Evolutionary conservation across 2,113 vertebrate genomes (phyloP).

Genomic region (Eleginops maclovinus): DNA sequence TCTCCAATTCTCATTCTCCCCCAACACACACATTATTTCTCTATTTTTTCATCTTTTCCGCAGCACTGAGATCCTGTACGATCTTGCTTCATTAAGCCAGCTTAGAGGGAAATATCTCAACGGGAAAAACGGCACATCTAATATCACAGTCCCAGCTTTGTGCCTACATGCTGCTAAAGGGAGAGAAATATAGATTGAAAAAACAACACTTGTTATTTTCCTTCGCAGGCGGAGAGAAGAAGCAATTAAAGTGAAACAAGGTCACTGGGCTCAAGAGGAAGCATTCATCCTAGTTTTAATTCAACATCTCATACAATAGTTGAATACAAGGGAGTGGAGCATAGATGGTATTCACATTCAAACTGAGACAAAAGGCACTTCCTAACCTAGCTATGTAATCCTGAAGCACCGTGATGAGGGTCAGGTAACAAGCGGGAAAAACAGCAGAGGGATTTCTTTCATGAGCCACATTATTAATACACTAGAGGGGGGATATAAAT

Average conservation of each 20-base stretch:
- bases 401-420: constrained; percentile 19
- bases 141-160: constrained; percentile 18
- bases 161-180: constrained; percentile 28
- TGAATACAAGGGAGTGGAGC: constrained; percentile 28
- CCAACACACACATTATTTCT: constrained; percentile 10
- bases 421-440: constrained; percentile 50
- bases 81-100: constrained; percentile 57
- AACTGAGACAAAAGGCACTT: constrained; percentile 38
- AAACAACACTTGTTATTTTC: constrained; percentile 36
- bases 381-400: constrained; percentile 44
- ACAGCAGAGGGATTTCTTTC: constrained; percentile 57
- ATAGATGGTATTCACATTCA: constrained; percentile 30
- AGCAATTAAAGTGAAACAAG: constrained; percentile 67
- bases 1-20: not conserved
- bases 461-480: constrained; percentile 42
- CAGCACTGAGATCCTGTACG: not conserved
- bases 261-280: constrained; percentile 58
- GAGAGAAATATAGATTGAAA: not conserved
- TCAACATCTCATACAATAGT: constrained; percentile 34
- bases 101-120: constrained; percentile 50
- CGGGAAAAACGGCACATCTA: constrained; percentile 27
- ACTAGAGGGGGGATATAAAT: constrained; percentile 55
- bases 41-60: constrained; percentile 6
- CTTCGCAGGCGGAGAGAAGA: constrained; percentile 20
- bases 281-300: constrained; percentile 40